Percentiles rank a stretch among this genome's conserved stretches.
Conservation (phyloP, 2,797 vertebrate genomes). For the Vireo griseus region DNA sequence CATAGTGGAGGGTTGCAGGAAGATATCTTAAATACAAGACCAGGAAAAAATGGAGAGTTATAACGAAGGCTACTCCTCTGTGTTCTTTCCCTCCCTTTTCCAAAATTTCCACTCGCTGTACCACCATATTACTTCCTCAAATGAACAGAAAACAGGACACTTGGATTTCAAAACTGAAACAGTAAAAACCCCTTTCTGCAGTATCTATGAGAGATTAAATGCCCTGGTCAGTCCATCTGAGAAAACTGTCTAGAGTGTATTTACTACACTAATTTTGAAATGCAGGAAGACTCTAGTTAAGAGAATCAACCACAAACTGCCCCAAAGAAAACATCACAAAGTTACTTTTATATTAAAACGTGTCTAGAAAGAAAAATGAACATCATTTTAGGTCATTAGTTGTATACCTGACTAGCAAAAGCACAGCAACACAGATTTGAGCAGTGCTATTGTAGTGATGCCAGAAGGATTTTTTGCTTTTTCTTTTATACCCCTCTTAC, state of each 20-base stretch:
- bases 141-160: not conserved
- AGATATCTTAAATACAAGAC: not conserved
- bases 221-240: not conserved
- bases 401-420: not conserved
- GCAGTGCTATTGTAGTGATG: not conserved
- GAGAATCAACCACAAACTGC: not conserved
- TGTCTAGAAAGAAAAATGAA: not conserved
- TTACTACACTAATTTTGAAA: not conserved
- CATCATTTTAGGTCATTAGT: not conserved
- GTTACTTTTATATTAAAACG: not conserved
- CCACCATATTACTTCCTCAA: not conserved
- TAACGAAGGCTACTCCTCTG: not conserved
- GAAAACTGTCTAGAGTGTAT: not conserved
- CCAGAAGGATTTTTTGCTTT: too few relatives aligned
- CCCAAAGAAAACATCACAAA: not conserved
- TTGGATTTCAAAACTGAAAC: not conserved
- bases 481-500: too few relatives aligned
- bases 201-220: not conserved
- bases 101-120: not conserved
- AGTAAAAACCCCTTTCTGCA: not conserved
- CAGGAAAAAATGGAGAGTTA: not conserved
- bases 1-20: not conserved
- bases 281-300: not conserved
- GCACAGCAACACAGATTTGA: not conserved
- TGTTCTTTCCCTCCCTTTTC: not conserved